Percentiles rank a stretch among this genome's conserved stretches.
Evolutionary conservation across 2,113 vertebrate species (phyloP).

Genomic region (Lontra canadensis): DNA sequence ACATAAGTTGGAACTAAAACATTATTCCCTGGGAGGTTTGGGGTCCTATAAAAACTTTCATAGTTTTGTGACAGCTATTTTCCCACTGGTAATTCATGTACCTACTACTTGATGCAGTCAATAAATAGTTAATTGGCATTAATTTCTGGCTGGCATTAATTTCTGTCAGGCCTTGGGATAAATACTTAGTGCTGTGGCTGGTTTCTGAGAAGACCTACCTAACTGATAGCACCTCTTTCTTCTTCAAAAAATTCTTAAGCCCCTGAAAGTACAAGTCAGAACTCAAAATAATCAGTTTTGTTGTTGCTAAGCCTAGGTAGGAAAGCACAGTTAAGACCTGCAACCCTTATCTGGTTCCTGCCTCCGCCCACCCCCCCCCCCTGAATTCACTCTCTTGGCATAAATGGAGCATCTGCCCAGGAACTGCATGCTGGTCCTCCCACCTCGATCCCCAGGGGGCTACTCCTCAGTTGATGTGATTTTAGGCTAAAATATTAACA

Average conservation of each 20-base stretch:
- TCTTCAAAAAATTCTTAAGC: background rate
- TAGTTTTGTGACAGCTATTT: background rate
- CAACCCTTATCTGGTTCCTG: background rate
- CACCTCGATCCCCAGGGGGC: background rate
- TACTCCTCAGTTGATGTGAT: background rate
- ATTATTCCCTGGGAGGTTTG: background rate
- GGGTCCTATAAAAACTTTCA: background rate
- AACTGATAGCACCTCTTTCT: background rate
- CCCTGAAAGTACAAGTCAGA: background rate
- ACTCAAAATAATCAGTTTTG: background rate
- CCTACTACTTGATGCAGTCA: background rate
- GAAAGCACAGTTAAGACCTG: background rate
- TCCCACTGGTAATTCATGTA: background rate
- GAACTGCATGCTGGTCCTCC: background rate
- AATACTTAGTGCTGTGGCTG: background rate
- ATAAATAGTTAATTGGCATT: background rate
- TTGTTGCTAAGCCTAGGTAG: background rate
- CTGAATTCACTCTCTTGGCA: too few species aligned
- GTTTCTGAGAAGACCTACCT: background rate
- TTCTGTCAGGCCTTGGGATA: background rate
- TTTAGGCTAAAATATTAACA: background rate
- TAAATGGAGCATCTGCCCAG: background rate
- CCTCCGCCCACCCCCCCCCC: accelerated
- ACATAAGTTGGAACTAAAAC: background rate
- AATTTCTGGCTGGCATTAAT: background rate